Percentiles rank a stretch among this genome's conserved stretches.
These are phyloP conservation scores for Epizoanthus rinbou DNA, from an alignment of 92 coral and sea anemone species.

Conservation along the genomic window DNA sequence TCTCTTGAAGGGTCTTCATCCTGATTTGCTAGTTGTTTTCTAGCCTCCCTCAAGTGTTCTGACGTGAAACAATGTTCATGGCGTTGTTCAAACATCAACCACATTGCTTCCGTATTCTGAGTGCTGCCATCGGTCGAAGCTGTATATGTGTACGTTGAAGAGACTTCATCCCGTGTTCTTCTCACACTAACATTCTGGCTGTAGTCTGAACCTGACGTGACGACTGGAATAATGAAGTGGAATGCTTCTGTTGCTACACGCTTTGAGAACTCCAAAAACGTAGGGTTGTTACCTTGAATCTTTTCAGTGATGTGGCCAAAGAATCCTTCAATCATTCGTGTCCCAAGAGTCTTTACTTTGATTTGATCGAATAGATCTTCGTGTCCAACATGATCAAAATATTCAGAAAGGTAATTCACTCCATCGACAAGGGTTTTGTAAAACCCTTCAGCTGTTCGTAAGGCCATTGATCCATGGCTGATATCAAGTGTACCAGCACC, in stretches of 20 bases:
- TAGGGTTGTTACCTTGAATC: constrained; percentile 37
- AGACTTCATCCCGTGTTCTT: constrained; percentile 48
- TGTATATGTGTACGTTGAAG: constrained; percentile 48
- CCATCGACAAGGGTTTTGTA: constrained; percentile 39
- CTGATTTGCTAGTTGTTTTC: constrained; percentile 26
- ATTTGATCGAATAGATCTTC: constrained; percentile 48
- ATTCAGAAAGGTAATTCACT: too few species aligned
- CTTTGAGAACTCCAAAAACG: constrained; percentile 47
- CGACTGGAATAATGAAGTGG: constrained; percentile 43
- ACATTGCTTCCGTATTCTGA: constrained; percentile 45
- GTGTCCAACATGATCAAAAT: constrained; percentile 47
- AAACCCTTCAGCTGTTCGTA: constrained; percentile 47
- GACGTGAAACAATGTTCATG: constrained; percentile 48
- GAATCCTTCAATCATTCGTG: constrained; percentile 49
- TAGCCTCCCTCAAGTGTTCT: constrained; percentile 37
- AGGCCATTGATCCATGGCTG: constrained; percentile 40
- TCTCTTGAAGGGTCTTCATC: constrained; percentile 39
- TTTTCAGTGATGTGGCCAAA: constrained; percentile 37
- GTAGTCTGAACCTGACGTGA: constrained; percentile 41
- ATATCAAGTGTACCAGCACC: constrained; percentile 40
- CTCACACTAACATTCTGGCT: constrained; percentile 50
- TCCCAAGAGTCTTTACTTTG: constrained; percentile 18
- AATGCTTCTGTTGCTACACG: constrained; percentile 46
- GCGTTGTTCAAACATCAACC: constrained; percentile 45
- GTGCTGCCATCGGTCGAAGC: constrained; percentile 23